Conservation (phyloP, 2,113 vertebrate species). For the Smithornis capensis region DNA sequence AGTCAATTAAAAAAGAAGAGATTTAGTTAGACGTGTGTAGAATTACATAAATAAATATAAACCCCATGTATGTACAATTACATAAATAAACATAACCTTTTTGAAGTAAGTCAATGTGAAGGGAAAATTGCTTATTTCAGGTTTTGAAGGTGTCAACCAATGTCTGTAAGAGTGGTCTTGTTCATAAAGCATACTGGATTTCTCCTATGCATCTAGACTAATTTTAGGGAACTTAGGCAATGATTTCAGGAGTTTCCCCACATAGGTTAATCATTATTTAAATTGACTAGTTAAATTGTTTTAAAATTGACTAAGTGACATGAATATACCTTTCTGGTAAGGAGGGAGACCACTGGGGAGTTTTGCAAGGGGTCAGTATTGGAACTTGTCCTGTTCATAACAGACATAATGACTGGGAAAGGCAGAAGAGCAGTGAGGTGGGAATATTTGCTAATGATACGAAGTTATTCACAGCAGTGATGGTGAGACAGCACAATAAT, state of each 20-base stretch:
- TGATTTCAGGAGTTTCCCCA: neutral
- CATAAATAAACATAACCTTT: neutral
- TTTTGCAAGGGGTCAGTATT: neutral
- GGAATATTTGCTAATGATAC: neutral
- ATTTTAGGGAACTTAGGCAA: neutral
- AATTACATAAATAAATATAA: neutral
- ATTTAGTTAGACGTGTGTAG: neutral
- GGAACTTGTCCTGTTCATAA: neutral
- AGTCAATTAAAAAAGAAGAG: neutral
- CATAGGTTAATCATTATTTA: neutral
- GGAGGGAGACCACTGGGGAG: neutral
- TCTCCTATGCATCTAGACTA: neutral
- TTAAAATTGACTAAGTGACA: neutral
- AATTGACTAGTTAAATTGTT: neutral
- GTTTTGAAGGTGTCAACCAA: neutral
- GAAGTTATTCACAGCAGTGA: neutral
- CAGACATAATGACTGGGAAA: neutral
- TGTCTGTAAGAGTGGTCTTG: neutral
- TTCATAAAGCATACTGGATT: neutral
- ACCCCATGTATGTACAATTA: neutral
- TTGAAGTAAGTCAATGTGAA: neutral
- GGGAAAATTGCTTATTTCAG: neutral
- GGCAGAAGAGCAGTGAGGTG: neutral
- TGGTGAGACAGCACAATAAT: neutral
- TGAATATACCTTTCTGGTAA: neutral